Evolutionary conservation across 2,888 invertebrate species (phyloP).

Genomic region (Aethes cnicana): DNA sequence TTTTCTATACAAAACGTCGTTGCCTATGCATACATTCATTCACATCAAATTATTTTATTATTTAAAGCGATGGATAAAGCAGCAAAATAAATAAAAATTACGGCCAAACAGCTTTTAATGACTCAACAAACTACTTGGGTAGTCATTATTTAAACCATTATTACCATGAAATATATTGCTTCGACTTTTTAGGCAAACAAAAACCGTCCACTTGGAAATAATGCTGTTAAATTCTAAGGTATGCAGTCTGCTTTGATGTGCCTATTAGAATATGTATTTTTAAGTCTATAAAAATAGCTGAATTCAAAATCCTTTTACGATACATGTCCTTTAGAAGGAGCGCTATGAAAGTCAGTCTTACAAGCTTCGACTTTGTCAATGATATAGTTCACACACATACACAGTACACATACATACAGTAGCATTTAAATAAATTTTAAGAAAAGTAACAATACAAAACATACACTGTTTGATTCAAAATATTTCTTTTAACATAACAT

Average conservation of each 20-base stretch:
- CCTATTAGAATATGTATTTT: neutral
- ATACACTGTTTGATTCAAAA: no score
- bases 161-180: no score
- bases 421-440: conserved; percentile 2
- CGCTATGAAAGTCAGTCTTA: conserved; percentile 68
- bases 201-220: no score
- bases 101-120: no score
- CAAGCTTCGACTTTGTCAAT: conserved; percentile 64
- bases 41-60: neutral
- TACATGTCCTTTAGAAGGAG: conserved; percentile 73
- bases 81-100: neutral
- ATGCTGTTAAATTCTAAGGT: no score
- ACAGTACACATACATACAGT: neutral
- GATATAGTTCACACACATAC: conserved; percentile 17
- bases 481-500: no score
- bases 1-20: conserved; percentile 44
- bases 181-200: no score
- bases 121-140: no score
- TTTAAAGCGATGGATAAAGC: neutral
- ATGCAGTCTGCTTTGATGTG: no score
- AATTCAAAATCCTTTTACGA: conserved; percentile 62
- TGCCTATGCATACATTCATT: conserved; percentile 15
- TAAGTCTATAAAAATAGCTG: conserved; percentile 63
- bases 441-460: conserved; percentile 13
- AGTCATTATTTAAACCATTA: no score